Evolutionary conservation across 2,888 invertebrate species (phyloP), one percentile per base, ranked within the genome.

Genomic region (Crepidodera aurea): DNA sequence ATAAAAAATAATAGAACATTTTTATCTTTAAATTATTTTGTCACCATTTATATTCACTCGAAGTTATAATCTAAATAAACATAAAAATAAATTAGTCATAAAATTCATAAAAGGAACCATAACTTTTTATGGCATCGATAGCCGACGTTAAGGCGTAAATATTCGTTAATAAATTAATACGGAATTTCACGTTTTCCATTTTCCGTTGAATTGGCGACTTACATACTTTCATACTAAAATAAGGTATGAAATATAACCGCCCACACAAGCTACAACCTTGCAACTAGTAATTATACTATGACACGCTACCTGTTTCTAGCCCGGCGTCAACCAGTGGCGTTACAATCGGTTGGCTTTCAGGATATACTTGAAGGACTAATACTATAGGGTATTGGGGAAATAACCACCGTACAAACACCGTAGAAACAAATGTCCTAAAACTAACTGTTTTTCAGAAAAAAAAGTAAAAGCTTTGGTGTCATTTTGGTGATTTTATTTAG

Each of bases 271-370:
- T 53, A 62, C 67, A 62, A 69, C 71, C 69, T 71, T 68, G 69
- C 65, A 62, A 69, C 63, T 66, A 64, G 65, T 69, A 69, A 69
- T 58, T 64, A 68, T 67, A 65, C 68, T 69, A 66, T 66, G 66
- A 61, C 69, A 59, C 58, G 69, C 71, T 71, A 71, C 71, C 69
- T 71, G 71, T 69, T 69, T 70, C 67, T 65, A 60, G 46, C 51
- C 65, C 64, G 70, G 67, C 70, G 69, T 66, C 69, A 65, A 66
- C 16, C 40, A 40, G 25, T 42, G 34, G 34, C 34, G 34, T 7
- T 6, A 34, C 34, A 34, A 6, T 34, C n/a, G 25, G 7, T 7
- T 25, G 25, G 25, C 4, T n/a, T n/a, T n/a, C n/a, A n/a, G n/a
- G n/a, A n/a, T n/a, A n/a, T n/a, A n/a, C n/a, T n/a, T n/a, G n/a